A percentile compares a stretch with the other conserved stretches of the same genome.
Conservation (phyloP, 2,888 invertebrate genomes). For the Drosophila mulleri region DNA sequence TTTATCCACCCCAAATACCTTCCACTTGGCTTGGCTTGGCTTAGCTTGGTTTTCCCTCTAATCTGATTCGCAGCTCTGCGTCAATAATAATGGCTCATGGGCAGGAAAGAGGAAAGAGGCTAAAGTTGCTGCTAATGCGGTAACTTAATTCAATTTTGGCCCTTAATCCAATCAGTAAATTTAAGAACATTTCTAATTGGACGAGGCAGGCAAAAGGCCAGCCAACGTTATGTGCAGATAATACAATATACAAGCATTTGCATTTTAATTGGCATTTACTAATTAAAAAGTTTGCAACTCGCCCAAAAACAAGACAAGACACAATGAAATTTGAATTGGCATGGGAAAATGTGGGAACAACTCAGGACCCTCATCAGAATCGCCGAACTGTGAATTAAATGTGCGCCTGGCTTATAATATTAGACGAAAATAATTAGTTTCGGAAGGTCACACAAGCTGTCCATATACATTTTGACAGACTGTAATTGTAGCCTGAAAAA, state of each 20-base stretch:
- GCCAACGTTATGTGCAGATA: slow-evolving; percentile 51
- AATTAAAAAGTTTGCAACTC: slow-evolving; percentile 71
- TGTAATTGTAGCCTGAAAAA: background rate
- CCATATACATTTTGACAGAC: background rate
- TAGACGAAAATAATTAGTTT: background rate
- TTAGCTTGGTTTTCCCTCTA: background rate
- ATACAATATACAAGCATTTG: slow-evolving; percentile 65
- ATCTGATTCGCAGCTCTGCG: slow-evolving; percentile 38
- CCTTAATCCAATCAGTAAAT: slow-evolving; percentile 77
- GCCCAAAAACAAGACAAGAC: slow-evolving; percentile 17
- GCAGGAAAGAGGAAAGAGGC: background rate
- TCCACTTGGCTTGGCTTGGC: slow-evolving; percentile 1
- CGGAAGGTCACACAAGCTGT: background rate
- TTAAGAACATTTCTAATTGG: slow-evolving; percentile 66
- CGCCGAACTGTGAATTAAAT: background rate
- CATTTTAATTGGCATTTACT: slow-evolving; percentile 75
- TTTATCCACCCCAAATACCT: slow-evolving; percentile 14
- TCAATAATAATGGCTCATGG: slow-evolving; percentile 20
- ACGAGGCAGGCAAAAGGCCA: slow-evolving; percentile 31
- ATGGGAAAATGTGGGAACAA: slow-evolving; percentile 5
- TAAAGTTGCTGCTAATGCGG: slow-evolving; percentile 60
- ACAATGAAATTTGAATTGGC: slow-evolving; percentile 41
- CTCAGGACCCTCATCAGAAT: slow-evolving; percentile 15
- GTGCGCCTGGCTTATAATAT: background rate
- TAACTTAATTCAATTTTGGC: slow-evolving; percentile 75